Percentiles rank a stretch among this genome's conserved stretches.
phyloP scores from a whole-genome alignment of 2,797 vertebrate species.

The Chelonia mydas region DNA sequence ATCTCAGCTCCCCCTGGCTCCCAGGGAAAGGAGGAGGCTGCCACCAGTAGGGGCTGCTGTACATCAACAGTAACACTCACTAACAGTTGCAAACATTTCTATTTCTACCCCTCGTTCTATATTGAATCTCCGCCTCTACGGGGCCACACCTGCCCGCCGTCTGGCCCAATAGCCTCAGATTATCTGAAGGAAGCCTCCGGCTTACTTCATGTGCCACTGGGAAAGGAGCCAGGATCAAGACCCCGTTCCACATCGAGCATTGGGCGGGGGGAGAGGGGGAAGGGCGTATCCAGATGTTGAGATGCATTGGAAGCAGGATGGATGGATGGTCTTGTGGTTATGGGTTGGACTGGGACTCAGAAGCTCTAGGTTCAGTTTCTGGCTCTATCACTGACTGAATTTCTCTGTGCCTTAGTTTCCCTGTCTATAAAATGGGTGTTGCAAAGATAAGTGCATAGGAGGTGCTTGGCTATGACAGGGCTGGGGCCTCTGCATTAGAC shows the following conservation, averaged over 20 bases:
- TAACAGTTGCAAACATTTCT: neutral
- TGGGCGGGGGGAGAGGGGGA: neutral
- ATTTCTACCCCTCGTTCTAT: neutral
- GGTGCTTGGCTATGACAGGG: neutral
- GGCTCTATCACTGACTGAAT: neutral
- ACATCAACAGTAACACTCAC: neutral
- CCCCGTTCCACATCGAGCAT: accelerated
- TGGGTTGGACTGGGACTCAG: neutral
- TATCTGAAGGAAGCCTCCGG: neutral
- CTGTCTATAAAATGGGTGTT: neutral
- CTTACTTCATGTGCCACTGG: neutral
- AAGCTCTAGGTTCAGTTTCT: neutral
- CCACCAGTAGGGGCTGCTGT: neutral
- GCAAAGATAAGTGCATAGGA: neutral
- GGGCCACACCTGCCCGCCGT: neutral
- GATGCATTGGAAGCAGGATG: neutral
- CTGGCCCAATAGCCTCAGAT: neutral
- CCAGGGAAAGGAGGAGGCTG: neutral
- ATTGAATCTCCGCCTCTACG: neutral
- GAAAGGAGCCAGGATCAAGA: neutral
- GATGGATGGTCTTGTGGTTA: neutral
- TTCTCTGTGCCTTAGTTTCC: neutral
- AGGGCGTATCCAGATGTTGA: neutral
- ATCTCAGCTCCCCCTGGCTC: neutral
- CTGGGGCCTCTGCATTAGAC: neutral